Evolutionary conservation across 2,797 vertebrate species (phyloP).

Genomic region (Enteromius trimaculatus): DNA sequence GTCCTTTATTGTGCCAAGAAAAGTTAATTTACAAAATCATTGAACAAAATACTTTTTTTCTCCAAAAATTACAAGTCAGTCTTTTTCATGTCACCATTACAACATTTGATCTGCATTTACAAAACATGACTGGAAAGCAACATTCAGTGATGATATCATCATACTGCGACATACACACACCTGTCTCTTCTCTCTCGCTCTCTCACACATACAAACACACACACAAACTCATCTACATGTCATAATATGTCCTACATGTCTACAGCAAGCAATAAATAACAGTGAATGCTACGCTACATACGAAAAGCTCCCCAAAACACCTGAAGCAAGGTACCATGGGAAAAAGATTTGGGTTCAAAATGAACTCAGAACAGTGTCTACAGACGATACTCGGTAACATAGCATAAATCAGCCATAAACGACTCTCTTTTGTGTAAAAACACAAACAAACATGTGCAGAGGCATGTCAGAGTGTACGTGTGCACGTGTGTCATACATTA

Average conservation of each 20-base stretch:
- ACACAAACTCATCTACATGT: slow-evolving; percentile 62
- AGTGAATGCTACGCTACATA: slow-evolving; percentile 48
- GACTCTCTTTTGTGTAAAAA: slow-evolving; percentile 10
- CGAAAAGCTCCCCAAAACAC: slow-evolving; percentile 28
- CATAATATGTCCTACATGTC: slow-evolving; percentile 27
- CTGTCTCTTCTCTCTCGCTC: slow-evolving; percentile 65
- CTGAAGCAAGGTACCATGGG: slow-evolving; percentile 27
- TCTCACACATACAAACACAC: slow-evolving; percentile 47
- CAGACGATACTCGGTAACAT: slow-evolving; percentile 21
- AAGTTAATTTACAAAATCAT: slow-evolving; percentile 83
- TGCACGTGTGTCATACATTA: slow-evolving; percentile 7
- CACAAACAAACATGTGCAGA: background rate
- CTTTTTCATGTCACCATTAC: slow-evolving; percentile 69
- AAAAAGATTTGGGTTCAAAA: slow-evolving; percentile 7
- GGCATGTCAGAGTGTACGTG: background rate
- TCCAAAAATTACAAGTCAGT: slow-evolving; percentile 87
- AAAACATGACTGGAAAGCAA: slow-evolving; percentile 83
- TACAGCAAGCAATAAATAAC: slow-evolving; percentile 59
- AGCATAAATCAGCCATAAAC: slow-evolving; percentile 22
- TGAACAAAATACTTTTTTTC: slow-evolving; percentile 81
- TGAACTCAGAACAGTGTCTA: slow-evolving; percentile 20
- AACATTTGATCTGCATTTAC: slow-evolving; percentile 85
- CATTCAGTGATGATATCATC: slow-evolving; percentile 67
- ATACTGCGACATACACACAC: slow-evolving; percentile 42
- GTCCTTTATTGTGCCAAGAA: slow-evolving; percentile 86